Evolutionary conservation across 1,140 invertebrate genomes (phyloP).

Genomic region (Paramacrobiotus metropolitanus): DNA sequence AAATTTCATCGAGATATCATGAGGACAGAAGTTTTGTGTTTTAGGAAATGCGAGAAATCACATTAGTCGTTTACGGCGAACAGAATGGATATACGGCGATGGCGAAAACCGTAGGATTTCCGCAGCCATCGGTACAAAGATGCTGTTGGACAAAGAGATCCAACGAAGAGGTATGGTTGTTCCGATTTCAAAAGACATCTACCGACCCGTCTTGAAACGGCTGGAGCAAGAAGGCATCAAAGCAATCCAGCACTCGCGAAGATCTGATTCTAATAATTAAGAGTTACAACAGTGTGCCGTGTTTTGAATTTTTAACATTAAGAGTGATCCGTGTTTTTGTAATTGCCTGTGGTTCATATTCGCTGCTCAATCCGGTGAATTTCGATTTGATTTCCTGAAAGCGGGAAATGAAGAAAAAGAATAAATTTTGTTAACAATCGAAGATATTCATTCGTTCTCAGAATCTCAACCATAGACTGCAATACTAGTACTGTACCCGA

Average conservation of each 20-base stretch:
- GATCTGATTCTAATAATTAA: neutral
- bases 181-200: conserved; percentile 69
- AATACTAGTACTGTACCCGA: no score
- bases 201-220: conserved; percentile 60
- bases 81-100: conserved; percentile 69
- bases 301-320: no score
- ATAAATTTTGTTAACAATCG: no score
- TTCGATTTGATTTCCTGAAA: neutral
- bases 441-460: no score
- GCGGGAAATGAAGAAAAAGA: neutral
- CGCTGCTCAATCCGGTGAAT: neutral
- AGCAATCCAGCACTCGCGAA: conserved; percentile 31
- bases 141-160: conserved; percentile 86
- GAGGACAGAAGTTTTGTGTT: conserved; percentile 6
- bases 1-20: no score
- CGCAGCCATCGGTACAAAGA: conserved; percentile 80
- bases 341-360: neutral
- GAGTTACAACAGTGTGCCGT: no score
- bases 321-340: neutral
- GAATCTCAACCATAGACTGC: no score
- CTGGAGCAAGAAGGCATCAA: conserved; percentile 58
- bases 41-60: conserved; percentile 59
- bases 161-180: conserved; percentile 72
- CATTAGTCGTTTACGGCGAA: conserved; percentile 78
- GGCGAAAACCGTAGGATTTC: conserved; percentile 88